phyloP scores from a whole-genome alignment of 1,140 invertebrate genomes.

The Latrodectus geometricus region DNA sequence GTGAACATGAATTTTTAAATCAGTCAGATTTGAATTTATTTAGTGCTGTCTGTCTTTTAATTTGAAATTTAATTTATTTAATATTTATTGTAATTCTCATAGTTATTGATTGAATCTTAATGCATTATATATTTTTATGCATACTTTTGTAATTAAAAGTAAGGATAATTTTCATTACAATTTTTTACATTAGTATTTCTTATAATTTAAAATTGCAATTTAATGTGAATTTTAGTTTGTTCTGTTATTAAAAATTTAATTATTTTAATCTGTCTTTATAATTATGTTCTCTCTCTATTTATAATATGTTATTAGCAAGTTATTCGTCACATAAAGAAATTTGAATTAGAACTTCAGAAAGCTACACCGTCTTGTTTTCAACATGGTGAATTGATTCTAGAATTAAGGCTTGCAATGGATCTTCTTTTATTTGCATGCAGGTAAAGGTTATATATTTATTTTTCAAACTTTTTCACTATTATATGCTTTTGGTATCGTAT shows the following conservation, averaged over 20 bases:
- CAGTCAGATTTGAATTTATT: too few species aligned
- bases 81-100: too few species aligned
- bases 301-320: conserved; percentile 71
- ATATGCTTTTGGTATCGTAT: too few species aligned
- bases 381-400: conserved; percentile 72
- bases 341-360: conserved; percentile 69
- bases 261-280: background rate
- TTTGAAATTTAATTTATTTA: too few species aligned
- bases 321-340: conserved; percentile 73
- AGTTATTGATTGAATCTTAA: too few species aligned
- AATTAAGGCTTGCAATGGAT: conserved; percentile 75
- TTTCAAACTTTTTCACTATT: too few species aligned
- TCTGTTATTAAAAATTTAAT: background rate
- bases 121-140: too few species aligned
- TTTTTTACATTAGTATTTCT: too few species aligned
- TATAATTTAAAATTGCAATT: background rate
- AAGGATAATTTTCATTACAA: too few species aligned
- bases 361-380: conserved; percentile 37
- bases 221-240: background rate
- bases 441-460: conserved; percentile 64
- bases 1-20: too few species aligned
- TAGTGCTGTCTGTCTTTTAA: too few species aligned
- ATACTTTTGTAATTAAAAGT: too few species aligned
- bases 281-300: background rate
- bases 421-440: conserved; percentile 75